These are phyloP conservation scores for Oreonectes daqikongensis DNA, from an alignment of 2,797 vertebrate genomes.

Conservation along the genomic window DNA sequence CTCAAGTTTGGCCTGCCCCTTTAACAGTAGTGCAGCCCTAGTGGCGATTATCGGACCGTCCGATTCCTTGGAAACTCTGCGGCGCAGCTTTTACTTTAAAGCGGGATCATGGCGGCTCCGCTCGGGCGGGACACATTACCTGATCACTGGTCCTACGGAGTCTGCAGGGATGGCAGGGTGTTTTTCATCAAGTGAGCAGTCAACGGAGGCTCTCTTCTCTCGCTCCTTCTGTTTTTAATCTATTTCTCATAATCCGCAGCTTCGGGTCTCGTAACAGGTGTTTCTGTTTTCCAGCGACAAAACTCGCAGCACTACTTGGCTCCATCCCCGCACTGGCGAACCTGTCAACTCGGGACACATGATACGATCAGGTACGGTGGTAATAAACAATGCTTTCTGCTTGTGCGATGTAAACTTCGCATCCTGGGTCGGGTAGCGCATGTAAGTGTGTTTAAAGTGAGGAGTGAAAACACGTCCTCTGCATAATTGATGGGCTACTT, in stretches of 20 bases:
- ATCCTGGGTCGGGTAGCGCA: not conserved
- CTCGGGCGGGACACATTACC: slow-evolving; percentile 92
- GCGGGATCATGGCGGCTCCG: slow-evolving; percentile 89
- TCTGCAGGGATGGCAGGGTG: slow-evolving; percentile 91
- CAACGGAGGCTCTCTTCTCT: slow-evolving; percentile 1
- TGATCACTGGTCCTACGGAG: slow-evolving; percentile 94
- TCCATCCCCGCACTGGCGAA: slow-evolving; percentile 92
- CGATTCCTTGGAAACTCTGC: slow-evolving; percentile 72
- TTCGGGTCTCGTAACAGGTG: slow-evolving; percentile 86
- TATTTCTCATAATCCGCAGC: slow-evolving; percentile 7
- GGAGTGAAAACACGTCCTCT: slow-evolving; percentile 26
- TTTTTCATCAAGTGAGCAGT: slow-evolving; percentile 92
- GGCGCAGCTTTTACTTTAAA: slow-evolving; percentile 64
- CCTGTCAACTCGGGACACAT: slow-evolving; percentile 98
- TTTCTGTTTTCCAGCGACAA: slow-evolving; percentile 83
- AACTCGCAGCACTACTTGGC: slow-evolving; percentile 88
- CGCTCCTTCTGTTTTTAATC: slow-evolving; percentile 18
- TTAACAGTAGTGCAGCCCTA: slow-evolving; percentile 76
- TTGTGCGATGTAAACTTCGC: slow-evolving; percentile 21
- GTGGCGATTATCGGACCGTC: slow-evolving; percentile 65
- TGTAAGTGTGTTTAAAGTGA: slow-evolving; percentile 15
- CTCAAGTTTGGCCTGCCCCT: slow-evolving; percentile 72
- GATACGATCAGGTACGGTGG: slow-evolving; percentile 90
- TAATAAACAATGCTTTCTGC: not conserved
- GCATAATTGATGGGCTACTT: slow-evolving; percentile 30